These are phyloP conservation scores for Isaurus tuberculatus DNA, from an alignment of 92 coral and sea anemone genomes.

Conservation along the genomic window DNA sequence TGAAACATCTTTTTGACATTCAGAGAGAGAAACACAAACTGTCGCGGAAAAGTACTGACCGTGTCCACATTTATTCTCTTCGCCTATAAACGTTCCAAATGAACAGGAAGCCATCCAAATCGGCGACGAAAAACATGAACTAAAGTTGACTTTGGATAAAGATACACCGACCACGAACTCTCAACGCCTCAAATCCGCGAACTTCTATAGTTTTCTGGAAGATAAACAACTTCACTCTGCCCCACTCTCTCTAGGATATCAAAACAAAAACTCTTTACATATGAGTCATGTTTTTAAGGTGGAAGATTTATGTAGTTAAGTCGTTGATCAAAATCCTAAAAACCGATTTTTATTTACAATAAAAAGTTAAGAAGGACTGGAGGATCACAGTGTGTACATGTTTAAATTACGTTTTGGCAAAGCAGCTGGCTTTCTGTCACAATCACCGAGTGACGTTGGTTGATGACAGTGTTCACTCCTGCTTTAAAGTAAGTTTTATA, in stretches of 20 bases:
- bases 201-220: neutral
- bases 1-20: constrained; percentile 51
- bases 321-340: no score
- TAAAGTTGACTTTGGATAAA: constrained; percentile 12
- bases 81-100: neutral
- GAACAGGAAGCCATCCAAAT: constrained; percentile 16
- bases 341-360: no score
- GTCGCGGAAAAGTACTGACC: constrained; percentile 9
- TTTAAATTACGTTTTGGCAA: no score
- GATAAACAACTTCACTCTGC: constrained; percentile 5
- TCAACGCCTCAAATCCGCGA: neutral
- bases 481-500: no score
- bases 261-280: neutral
- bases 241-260: constrained; percentile 20
- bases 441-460: no score
- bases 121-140: constrained; percentile 5
- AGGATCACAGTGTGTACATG: no score
- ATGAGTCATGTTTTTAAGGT: neutral
- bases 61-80: neutral
- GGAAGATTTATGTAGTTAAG: neutral
- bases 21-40: constrained; percentile 35
- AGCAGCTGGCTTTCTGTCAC: no score
- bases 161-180: constrained; percentile 6
- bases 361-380: no score
- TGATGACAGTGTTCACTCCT: no score